These are phyloP conservation scores for Drosophila meridiana DNA, from an alignment of 2,888 invertebrate species.

Conservation along the genomic window DNA sequence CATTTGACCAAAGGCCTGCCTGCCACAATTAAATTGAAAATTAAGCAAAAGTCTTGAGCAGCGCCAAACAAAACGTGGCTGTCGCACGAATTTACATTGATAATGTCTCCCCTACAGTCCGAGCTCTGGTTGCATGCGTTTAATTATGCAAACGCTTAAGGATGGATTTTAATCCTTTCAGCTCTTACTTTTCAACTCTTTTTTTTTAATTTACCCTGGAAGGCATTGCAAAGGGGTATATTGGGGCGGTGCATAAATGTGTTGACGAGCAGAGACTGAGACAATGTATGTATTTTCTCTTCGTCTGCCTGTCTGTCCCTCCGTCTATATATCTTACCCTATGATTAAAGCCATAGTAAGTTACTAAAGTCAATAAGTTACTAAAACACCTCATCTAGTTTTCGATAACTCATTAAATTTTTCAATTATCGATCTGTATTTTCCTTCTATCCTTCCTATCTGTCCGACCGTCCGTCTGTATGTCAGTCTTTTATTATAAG, in stretches of 20 bases:
- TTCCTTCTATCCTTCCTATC: not conserved
- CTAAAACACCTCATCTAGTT: not conserved
- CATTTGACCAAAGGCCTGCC: conserved; percentile 54
- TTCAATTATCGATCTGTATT: not conserved
- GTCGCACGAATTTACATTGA: conserved; percentile 29
- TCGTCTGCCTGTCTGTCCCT: not conserved
- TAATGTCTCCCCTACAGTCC: not conserved
- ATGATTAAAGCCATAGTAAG: not conserved
- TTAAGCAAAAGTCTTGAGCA: conserved; percentile 74
- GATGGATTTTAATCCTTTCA: conserved; percentile 77
- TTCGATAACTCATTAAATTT: not conserved
- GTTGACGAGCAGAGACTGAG: not conserved
- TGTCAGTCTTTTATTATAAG: too few species aligned
- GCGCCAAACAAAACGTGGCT: conserved; percentile 67
- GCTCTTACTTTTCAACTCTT: not conserved
- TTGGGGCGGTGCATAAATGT: too few species aligned
- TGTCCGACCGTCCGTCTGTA: too few species aligned
- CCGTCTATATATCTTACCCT: not conserved
- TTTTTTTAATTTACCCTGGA: not conserved
- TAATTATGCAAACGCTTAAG: conserved; percentile 74
- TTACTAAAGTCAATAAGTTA: too few species aligned
- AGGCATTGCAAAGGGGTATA: not conserved
- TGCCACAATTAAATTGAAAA: conserved; percentile 69
- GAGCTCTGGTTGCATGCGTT: conserved; percentile 23
- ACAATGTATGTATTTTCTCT: too few species aligned